Percentiles rank a stretch among this genome's conserved stretches.
These are phyloP conservation scores for Melinaea marsaeus DNA, from an alignment of 2,888 invertebrate genomes.

Conservation along the genomic window DNA sequence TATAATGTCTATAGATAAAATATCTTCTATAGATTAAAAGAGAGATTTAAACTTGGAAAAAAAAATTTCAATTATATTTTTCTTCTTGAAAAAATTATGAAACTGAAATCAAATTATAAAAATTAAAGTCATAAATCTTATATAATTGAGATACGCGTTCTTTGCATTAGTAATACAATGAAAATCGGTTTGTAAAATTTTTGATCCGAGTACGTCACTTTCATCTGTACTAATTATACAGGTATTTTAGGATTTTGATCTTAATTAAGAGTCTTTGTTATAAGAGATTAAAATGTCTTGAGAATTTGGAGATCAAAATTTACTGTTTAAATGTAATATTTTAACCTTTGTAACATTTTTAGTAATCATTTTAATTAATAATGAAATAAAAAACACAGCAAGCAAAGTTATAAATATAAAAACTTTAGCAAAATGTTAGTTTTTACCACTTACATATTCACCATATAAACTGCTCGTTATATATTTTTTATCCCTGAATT, in stretches of 20 bases:
- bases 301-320: background rate
- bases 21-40: background rate
- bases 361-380: no score
- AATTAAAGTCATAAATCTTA: no score
- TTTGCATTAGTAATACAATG: conserved; percentile 30
- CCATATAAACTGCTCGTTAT: background rate
- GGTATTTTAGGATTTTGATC: conserved; percentile 42
- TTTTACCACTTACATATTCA: background rate
- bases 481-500: background rate
- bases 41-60: background rate
- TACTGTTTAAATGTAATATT: background rate
- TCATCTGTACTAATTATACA: conserved; percentile 31
- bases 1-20: conserved; percentile 1
- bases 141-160: background rate
- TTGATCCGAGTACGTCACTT: conserved; percentile 8
- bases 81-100: no score
- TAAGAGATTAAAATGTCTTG: conserved; percentile 34
- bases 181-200: conserved; percentile 15
- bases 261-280: conserved; percentile 48
- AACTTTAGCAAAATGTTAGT: no score
- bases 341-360: no score
- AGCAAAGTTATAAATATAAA: no score
- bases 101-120: no score
- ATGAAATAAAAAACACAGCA: no score
- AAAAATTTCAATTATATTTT: no score